Conservation (phyloP, 1,140 invertebrate genomes). For the Vollenhovia emeryi region DNA sequence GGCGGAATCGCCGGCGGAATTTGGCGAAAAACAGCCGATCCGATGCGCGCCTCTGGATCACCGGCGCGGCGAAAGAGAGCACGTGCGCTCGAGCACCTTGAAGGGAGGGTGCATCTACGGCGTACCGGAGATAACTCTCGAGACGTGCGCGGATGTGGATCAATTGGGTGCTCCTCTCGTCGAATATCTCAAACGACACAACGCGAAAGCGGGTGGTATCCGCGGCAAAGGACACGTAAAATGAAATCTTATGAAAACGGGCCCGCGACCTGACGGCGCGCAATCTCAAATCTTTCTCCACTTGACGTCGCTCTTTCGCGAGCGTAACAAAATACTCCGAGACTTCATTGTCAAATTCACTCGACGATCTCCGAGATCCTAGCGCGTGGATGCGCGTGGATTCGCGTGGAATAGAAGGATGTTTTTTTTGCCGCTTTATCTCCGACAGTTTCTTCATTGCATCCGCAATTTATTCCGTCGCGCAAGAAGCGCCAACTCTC, state of each 20-base stretch:
- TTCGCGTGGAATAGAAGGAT: not conserved
- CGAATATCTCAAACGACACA: constrained; percentile 30
- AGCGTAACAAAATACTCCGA: not conserved
- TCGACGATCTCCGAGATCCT: not conserved
- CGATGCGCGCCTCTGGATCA: constrained; percentile 44
- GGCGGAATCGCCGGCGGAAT: not conserved
- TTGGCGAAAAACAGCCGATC: constrained; percentile 55
- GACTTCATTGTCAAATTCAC: not conserved
- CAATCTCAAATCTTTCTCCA: constrained; percentile 29
- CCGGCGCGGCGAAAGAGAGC: constrained; percentile 54
- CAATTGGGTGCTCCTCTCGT: constrained; percentile 58
- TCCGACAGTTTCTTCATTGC: not conserved
- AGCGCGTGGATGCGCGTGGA: not conserved
- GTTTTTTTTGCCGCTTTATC: not conserved
- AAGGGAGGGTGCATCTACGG: constrained; percentile 68
- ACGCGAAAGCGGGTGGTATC: not conserved
- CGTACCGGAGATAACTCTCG: constrained; percentile 65
- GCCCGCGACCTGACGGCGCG: not conserved
- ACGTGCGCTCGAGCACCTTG: constrained; percentile 66
- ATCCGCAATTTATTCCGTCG: not conserved
- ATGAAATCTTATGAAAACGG: constrained; percentile 33
- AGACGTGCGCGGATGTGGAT: constrained; percentile 65
- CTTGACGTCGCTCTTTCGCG: not conserved
- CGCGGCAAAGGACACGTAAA: not conserved
- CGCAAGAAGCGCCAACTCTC: not conserved